Evolutionary conservation across 2,888 invertebrate species (phyloP).

Genomic region (Pantelozetes paolii): DNA sequence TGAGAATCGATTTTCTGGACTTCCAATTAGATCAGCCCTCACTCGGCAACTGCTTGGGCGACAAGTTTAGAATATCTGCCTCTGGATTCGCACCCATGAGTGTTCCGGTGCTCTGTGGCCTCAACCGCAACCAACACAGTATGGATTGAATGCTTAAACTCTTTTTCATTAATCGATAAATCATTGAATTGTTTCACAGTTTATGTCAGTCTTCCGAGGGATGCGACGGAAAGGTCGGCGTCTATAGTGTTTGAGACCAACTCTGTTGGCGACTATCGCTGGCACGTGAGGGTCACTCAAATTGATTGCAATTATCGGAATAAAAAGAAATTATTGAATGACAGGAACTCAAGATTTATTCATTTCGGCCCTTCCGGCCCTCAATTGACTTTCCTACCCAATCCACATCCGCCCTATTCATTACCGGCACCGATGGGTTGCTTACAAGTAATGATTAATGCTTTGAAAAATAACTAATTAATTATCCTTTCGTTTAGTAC

Average conservation of each 20-base stretch:
- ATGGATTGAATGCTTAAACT: conserved; percentile 18
- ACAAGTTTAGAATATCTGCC: conserved; percentile 41
- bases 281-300: conserved; percentile 44
- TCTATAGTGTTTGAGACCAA: conserved; percentile 43
- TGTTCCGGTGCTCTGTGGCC: conserved; percentile 43
- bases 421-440: conserved; percentile 39
- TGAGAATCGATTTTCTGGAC: conserved; percentile 44
- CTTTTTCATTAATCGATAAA: not conserved
- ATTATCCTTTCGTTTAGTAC: conserved; percentile 41
- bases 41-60: conserved; percentile 43
- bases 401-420: conserved; percentile 24
- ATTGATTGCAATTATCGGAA: conserved; percentile 39
- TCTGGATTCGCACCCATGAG: conserved; percentile 40
- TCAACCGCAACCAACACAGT: conserved; percentile 44
- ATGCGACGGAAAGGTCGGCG: conserved; percentile 37
- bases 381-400: not conserved
- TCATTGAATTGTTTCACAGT: conserved; percentile 15
- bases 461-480: conserved; percentile 5
- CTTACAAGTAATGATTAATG: not conserved
- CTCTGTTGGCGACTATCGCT: conserved; percentile 42
- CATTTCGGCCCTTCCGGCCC: not conserved
- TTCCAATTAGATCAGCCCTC: conserved; percentile 44
- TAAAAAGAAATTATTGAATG: not conserved
- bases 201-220: conserved; percentile 40
- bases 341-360: no score